Base-by-base conservation (phyloP, 2,888 invertebrate genomes). In the Tryphoninae sp. region DNA sequence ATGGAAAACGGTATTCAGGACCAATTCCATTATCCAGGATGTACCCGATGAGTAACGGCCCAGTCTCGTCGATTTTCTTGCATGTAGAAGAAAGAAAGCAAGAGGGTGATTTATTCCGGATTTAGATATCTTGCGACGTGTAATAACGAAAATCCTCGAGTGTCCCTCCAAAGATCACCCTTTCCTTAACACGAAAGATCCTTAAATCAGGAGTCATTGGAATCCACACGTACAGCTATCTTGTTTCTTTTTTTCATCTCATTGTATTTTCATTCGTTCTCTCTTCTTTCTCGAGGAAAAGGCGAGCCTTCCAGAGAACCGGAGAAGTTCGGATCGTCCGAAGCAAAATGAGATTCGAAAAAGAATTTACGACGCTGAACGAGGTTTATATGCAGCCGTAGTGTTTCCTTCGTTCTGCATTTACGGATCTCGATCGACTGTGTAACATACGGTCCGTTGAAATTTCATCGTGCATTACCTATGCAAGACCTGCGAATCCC, bases 11-110 rank as follows among this genome's bases (percentile, higher is more conserved):
- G 67, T 59, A 68, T 76, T 68, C 67, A 49, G 49, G 67, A 76
- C 75, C 59, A 76, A 76, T 76, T 76, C 75, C 59, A 76, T 76
- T 76, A 76, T 61, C 51, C 67, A 59, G 61, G 59, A 68, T 76
- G 45, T 13, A 68, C 51, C 49, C 59, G 45, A 76, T 76, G 51
- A 61, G 51, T 61, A 22, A 68, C 59, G 67, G 33, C 16, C 3
- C 45, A 13, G 11, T 13, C n/a, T 49, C 51, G 61, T 26, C 33
- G 67, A 61, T 76, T 67, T 76, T 67, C 67, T 33, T 55, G 45
- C 19, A 59, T 49, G 67, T 49, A n/a, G 8, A 67, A 22, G 16
- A 42, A 59, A 42, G 59, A 68, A 59, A 67, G 9, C 45, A 1
- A 19, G 19, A 19, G 19, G 2, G 45, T 45, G 67, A 76, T 68